These are phyloP conservation scores for Automeris io DNA, from an alignment of 2,888 invertebrate genomes.

Conservation along the genomic window DNA sequence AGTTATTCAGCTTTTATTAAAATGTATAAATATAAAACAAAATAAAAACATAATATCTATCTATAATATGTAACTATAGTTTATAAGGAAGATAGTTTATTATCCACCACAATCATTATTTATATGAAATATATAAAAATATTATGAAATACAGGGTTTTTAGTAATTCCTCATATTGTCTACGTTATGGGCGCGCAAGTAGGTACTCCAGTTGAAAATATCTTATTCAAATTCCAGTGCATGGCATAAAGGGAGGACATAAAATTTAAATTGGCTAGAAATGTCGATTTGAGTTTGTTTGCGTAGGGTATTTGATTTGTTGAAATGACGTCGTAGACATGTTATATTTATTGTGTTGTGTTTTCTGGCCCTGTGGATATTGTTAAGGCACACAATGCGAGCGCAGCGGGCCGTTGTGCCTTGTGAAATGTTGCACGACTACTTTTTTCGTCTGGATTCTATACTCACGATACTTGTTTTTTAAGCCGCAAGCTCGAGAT, in stretches of 20 bases:
- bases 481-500: slow-evolving; percentile 72
- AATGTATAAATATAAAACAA: no score
- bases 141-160: no score
- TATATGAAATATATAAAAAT: no score
- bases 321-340: slow-evolving; percentile 58
- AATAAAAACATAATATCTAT: no score
- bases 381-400: slow-evolving; percentile 72
- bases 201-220: slow-evolving; percentile 6
- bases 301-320: slow-evolving; percentile 64
- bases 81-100: no score
- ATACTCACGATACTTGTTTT: slow-evolving; percentile 73
- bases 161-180: no score
- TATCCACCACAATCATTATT: no score
- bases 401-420: slow-evolving; percentile 74
- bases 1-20: no score
- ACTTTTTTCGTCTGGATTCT: slow-evolving; percentile 77
- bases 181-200: no score
- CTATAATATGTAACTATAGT: no score
- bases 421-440: slow-evolving; percentile 76
- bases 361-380: slow-evolving; percentile 61
- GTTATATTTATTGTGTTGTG: slow-evolving; percentile 63
- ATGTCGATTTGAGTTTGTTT: slow-evolving; percentile 60
- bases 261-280: slow-evolving; percentile 60
- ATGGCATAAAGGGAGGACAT: slow-evolving; percentile 29
- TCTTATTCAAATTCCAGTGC: slow-evolving; percentile 5